Evolutionary conservation across 2,888 invertebrate species (phyloP).

Genomic region (Nesidiocoris tenuis): DNA sequence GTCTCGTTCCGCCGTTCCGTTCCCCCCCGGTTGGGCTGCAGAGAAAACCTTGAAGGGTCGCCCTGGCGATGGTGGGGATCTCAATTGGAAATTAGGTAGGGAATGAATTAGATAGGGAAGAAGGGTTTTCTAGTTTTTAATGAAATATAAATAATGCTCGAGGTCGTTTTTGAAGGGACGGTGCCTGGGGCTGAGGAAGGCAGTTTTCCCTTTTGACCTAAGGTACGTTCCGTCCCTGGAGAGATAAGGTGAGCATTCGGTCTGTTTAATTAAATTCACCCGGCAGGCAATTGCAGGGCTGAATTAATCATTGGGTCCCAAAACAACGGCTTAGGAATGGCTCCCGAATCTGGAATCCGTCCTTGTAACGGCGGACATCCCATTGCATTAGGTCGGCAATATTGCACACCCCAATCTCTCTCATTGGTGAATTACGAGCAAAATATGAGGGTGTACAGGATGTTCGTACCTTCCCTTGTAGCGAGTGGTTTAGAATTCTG

Average conservation of each 20-base stretch:
- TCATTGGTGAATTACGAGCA: too few species aligned
- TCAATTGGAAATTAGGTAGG: not conserved
- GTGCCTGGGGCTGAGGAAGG: not conserved
- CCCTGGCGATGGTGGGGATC: constrained; percentile 1
- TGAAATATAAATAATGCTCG: constrained; percentile 33
- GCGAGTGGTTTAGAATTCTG: too few species aligned
- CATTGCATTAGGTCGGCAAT: not conserved
- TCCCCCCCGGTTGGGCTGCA: not conserved
- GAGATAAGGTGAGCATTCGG: constrained; percentile 15
- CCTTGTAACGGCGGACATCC: not conserved
- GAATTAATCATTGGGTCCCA: constrained; percentile 32
- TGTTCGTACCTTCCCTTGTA: too few species aligned
- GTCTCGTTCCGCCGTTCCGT: constrained; percentile 5
- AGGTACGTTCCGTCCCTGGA: not conserved
- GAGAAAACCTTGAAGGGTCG: not conserved
- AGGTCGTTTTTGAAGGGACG: constrained; percentile 8
- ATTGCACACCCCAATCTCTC: too few species aligned
- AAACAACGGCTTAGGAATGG: constrained; percentile 11
- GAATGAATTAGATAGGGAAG: not conserved
- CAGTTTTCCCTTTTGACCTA: constrained; percentile 6
- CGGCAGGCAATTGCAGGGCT: constrained; percentile 31
- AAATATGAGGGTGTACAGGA: too few species aligned
- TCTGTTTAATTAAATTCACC: constrained; percentile 36
- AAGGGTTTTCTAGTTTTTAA: constrained; percentile 33
- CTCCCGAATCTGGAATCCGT: constrained; percentile 12